These are phyloP conservation scores for Drosophila falleni DNA, from an alignment of 2,888 invertebrate species.

Conservation along the genomic window DNA sequence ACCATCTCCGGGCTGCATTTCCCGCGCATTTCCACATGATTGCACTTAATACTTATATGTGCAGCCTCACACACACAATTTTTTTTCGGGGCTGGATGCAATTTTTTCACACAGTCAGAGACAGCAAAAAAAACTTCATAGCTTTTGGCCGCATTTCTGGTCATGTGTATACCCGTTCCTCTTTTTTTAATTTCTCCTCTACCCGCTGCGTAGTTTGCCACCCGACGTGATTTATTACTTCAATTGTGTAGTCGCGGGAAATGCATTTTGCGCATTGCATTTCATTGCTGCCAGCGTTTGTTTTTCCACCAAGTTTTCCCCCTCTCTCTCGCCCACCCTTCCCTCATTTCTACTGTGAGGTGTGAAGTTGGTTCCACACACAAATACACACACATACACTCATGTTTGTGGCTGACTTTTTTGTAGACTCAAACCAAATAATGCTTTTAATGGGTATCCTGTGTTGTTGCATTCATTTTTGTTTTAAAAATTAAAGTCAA, in stretches of 20 bases:
- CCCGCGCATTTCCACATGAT: conserved; percentile 76
- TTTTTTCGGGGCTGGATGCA: conserved; percentile 36
- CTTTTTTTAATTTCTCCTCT: conserved; percentile 1
- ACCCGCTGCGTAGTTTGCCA: conserved; percentile 27
- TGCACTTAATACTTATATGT: conserved; percentile 68
- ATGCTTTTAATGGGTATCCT: conserved; percentile 18
- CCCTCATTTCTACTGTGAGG: conserved; percentile 50
- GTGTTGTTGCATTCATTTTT: neutral
- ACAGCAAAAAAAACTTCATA: conserved; percentile 26
- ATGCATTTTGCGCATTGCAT: conserved; percentile 80
- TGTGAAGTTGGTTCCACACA: conserved; percentile 65
- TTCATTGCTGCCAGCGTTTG: conserved; percentile 76
- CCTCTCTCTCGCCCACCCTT: neutral
- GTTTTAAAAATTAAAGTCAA: neutral
- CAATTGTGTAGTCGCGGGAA: conserved; percentile 79
- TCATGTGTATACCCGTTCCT: conserved; percentile 31
- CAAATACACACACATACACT: conserved; percentile 34
- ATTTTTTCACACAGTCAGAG: conserved; percentile 46
- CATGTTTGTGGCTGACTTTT: conserved; percentile 58
- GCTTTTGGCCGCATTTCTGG: conserved; percentile 46
- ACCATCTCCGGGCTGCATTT: conserved; percentile 58
- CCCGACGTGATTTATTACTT: conserved; percentile 76
- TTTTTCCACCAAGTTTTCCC: conserved; percentile 48
- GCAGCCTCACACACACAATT: conserved; percentile 10
- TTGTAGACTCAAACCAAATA: conserved; percentile 2